These are phyloP conservation scores for Anoplolepis gracilipes DNA, from an alignment of 1,140 invertebrate genomes.

Conservation along the genomic window DNA sequence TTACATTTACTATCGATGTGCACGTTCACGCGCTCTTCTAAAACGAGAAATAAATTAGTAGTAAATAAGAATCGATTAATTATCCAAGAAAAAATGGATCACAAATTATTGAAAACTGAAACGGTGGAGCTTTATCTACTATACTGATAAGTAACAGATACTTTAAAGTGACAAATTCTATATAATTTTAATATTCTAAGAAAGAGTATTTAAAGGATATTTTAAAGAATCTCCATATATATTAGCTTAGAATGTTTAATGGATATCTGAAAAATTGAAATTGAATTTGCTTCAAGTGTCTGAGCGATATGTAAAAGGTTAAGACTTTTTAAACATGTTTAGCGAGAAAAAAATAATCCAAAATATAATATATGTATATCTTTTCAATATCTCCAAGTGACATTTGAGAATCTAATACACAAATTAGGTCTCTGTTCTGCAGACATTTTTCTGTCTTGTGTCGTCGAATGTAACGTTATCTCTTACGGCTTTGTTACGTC, in stretches of 20 bases:
- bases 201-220: background rate
- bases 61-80: background rate
- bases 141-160: background rate
- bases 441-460: background rate
- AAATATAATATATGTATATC: too few relatives aligned
- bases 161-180: background rate
- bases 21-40: background rate
- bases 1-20: conserved; percentile 61
- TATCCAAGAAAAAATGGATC: too few relatives aligned
- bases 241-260: background rate
- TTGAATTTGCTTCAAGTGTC: too few relatives aligned
- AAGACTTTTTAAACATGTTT: too few relatives aligned
- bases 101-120: background rate
- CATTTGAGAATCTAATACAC: background rate
- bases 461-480: background rate
- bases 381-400: background rate
- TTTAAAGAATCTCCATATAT: too few relatives aligned
- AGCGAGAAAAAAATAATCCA: background rate
- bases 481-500: background rate
- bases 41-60: conserved; percentile 13
- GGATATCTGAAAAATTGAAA: background rate
- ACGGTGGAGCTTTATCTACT: too few relatives aligned
- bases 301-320: too few relatives aligned
- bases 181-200: too few relatives aligned
- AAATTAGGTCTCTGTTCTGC: background rate